These are phyloP conservation scores for Narcine bancroftii DNA, from an alignment of 2,113 vertebrate species.

Conservation along the genomic window DNA sequence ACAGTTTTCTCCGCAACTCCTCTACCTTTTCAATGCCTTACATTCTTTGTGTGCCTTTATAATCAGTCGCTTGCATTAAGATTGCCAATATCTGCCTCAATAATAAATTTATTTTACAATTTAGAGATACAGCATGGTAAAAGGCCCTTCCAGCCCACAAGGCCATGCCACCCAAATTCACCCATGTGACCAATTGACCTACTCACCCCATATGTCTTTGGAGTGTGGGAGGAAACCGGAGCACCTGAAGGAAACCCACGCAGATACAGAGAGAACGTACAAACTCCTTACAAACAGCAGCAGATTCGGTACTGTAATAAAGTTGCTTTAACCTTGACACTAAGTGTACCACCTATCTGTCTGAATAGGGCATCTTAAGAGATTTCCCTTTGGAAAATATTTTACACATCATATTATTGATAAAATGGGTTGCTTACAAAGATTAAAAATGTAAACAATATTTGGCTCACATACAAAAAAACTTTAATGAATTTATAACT, in stretches of 20 bases:
- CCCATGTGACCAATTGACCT: too few relatives aligned
- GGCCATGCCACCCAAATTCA: too few relatives aligned
- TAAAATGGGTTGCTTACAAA: background rate
- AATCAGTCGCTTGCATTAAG: background rate
- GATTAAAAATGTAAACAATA: background rate
- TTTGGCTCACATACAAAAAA: conserved; percentile 6
- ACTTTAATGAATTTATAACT: conserved; percentile 14
- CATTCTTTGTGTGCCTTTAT: background rate
- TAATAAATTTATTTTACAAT: too few relatives aligned
- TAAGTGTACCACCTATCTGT: background rate
- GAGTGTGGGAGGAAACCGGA: too few relatives aligned
- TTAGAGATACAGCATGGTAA: too few relatives aligned
- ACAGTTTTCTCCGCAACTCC: background rate
- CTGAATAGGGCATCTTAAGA: background rate
- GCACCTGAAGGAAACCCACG: too few relatives aligned
- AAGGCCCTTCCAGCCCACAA: too few relatives aligned
- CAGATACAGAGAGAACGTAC: too few relatives aligned
- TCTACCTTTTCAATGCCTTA: background rate
- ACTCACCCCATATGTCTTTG: too few relatives aligned
- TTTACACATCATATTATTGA: background rate
- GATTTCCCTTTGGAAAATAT: background rate
- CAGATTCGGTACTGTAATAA: too few relatives aligned
- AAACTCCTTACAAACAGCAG: too few relatives aligned
- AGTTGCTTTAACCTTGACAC: too few relatives aligned
- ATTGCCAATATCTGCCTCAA: background rate